Conservation (phyloP, 2,113 vertebrate species). For the Pongo pygmaeus region DNA sequence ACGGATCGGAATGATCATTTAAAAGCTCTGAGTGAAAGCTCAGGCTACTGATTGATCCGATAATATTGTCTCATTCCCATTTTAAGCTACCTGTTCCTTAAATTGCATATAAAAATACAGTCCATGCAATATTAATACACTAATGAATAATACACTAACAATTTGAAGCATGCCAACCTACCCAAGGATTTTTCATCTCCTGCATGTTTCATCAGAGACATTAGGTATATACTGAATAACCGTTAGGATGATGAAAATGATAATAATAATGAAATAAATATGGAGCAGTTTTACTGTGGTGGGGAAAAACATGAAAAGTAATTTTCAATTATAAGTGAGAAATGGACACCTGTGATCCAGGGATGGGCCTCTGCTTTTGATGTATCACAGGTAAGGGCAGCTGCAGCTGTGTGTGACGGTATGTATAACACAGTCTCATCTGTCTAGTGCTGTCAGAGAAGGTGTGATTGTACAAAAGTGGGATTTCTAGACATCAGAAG, state of each 20-base stretch:
- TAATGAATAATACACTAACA: conserved; percentile 79
- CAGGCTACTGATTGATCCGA: conserved; percentile 68
- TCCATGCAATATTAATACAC: conserved; percentile 76
- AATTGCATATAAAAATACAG: conserved; percentile 75
- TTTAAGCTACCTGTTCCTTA: conserved; percentile 76
- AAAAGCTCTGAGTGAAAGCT: conserved; percentile 70
- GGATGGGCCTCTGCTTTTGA: background rate
- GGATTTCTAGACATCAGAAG: background rate
- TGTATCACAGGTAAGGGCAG: background rate
- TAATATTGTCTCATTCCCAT: conserved; percentile 61
- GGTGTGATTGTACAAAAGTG: background rate
- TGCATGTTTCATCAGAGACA: conserved; percentile 67
- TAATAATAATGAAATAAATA: conserved; percentile 74
- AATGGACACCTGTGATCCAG: background rate
- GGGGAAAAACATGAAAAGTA: conserved; percentile 33
- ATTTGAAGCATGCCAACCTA: conserved; percentile 55
- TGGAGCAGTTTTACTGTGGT: conserved; percentile 15
- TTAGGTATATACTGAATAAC: conserved; percentile 68
- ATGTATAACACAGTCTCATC: background rate
- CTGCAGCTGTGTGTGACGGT: rapidly evolving
- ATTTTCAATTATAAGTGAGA: conserved; percentile 66
- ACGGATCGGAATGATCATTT: conserved; percentile 63
- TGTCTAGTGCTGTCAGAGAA: background rate
- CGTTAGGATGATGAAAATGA: conserved; percentile 70
- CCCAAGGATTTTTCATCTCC: conserved; percentile 69